A percentile compares a stretch with the other conserved stretches of the same genome.
These are phyloP conservation scores for Conus betulinus DNA, from an alignment of 1,140 invertebrate species.

Conservation along the genomic window DNA sequence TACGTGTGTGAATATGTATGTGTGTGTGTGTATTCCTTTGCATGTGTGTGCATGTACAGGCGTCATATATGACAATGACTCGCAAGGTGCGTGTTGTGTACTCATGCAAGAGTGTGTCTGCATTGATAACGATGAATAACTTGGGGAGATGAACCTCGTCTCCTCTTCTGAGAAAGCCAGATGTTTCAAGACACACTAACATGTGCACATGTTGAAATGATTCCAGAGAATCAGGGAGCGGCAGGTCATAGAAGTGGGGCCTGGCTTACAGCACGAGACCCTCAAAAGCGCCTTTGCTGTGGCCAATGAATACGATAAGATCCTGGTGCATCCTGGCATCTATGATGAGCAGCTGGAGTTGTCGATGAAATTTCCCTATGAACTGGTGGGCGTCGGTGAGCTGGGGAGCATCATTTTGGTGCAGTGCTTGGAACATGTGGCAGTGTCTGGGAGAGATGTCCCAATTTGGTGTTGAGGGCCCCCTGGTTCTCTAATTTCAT, in stretches of 20 bases:
- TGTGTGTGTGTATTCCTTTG: too few species aligned
- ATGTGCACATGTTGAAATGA: too few species aligned
- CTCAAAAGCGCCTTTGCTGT: constrained; percentile 64
- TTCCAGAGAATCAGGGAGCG: constrained; percentile 54
- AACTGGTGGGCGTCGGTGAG: constrained; percentile 67
- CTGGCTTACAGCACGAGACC: constrained; percentile 60
- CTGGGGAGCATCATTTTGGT: constrained; percentile 68
- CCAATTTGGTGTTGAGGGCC: constrained; percentile 67
- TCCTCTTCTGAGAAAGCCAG: too few species aligned
- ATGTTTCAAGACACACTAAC: too few species aligned
- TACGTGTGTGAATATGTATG: neutral
- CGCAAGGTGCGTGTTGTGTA: too few species aligned
- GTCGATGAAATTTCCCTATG: constrained; percentile 69
- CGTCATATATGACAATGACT: too few species aligned
- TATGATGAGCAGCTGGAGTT: constrained; percentile 73
- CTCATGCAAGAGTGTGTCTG: too few species aligned
- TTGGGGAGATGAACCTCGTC: too few species aligned
- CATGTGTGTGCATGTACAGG: too few species aligned
- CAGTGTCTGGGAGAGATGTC: constrained; percentile 60
- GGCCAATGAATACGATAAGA: constrained; percentile 67
- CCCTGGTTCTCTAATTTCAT: constrained; percentile 72
- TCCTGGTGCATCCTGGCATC: constrained; percentile 67
- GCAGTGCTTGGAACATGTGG: constrained; percentile 67
- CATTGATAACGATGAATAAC: too few species aligned
- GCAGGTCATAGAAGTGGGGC: constrained; percentile 64